Base-by-base conservation (phyloP, 2,797 vertebrate species). In the Hemitrygon akajei region DNA sequence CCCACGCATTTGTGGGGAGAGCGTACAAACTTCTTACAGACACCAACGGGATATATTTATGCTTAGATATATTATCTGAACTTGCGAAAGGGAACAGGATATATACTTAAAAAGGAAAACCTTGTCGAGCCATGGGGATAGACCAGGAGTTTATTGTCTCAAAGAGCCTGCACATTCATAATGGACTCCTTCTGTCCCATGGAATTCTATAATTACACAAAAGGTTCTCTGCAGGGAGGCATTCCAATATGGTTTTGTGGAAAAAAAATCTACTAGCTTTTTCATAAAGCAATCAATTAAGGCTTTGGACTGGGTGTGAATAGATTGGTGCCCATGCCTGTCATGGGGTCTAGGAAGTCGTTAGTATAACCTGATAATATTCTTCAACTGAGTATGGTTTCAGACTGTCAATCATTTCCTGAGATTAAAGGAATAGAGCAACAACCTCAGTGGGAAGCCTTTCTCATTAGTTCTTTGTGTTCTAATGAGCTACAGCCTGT, bases 401-500 rank as follows among this genome's bases (percentile, higher is more conserved):
- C 84, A n/a, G n/a, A 34, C 60, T 63, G 30, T n/a, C 84, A 66
- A 66, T 87, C 56, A 87, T 30, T 87, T 87, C 34, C 9, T 63
- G 60, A 87, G 60, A 66, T n/a, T 30, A 63, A 37, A 34, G 60
- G 84, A n/a, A 34, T 20, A 87, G 60, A 87, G 84, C 63, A 63
- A 87, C 84, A 87, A 87, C 4, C 58, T 87, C 84, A 87, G n/a
- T 16, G 30, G 84, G 60, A 87, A 87, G 60, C 14, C 22, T 1
- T 34, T 63, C 60, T 58, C 30, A 66, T 60, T 63, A 87, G 30
- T 87, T 34, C 60, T 66, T 66, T 66, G 58, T 87, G 84, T 34
- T 87, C 58, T 87, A 87, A 87, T 66, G 84, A 87, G 63, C 84
- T 66, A 37, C 84, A 87, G 84, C 58, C 60, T 87, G 47, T 30